Conservation (phyloP, 2,113 vertebrate genomes). For the Reinhardtius hippoglossoides region DNA sequence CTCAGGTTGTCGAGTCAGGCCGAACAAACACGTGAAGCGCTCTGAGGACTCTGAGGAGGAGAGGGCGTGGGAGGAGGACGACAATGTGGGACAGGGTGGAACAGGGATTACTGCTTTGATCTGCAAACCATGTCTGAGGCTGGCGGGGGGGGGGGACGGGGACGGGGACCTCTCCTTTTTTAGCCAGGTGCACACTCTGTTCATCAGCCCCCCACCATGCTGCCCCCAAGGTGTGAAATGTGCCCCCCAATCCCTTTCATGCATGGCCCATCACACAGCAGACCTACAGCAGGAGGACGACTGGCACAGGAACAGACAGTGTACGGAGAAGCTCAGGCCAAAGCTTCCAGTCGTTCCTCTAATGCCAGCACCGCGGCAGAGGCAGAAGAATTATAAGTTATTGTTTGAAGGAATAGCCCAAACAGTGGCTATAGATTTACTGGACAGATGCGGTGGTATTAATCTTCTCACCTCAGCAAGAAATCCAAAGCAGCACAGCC, state of each 20-base stretch:
- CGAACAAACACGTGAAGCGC: constrained; percentile 16
- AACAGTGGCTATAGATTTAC: background rate
- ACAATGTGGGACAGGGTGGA: constrained; percentile 47
- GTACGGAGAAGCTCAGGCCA: background rate
- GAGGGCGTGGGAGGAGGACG: constrained; percentile 39
- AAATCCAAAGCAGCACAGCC: background rate
- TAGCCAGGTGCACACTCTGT: constrained; percentile 69
- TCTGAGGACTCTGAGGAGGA: constrained; percentile 36
- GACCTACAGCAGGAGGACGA: constrained; percentile 65
- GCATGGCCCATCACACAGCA: constrained; percentile 51
- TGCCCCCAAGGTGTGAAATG: constrained; percentile 77
- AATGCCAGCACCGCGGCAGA: background rate
- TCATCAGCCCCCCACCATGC: constrained; percentile 64
- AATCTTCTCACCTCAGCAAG: background rate
- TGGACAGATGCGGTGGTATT: background rate
- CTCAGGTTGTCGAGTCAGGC: constrained; percentile 18
- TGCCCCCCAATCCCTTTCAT: constrained; percentile 57
- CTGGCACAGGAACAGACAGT: constrained; percentile 38
- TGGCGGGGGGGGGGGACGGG: constrained; percentile 37
- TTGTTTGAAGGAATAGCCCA: background rate
- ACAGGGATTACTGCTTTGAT: constrained; percentile 76
- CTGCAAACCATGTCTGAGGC: constrained; percentile 66
- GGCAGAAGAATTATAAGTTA: background rate
- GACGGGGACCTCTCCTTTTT: constrained; percentile 39
- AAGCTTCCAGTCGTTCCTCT: background rate